Evolutionary conservation across 1,140 invertebrate genomes (phyloP).

Genomic region (Thaumetopoea pityocampa): DNA sequence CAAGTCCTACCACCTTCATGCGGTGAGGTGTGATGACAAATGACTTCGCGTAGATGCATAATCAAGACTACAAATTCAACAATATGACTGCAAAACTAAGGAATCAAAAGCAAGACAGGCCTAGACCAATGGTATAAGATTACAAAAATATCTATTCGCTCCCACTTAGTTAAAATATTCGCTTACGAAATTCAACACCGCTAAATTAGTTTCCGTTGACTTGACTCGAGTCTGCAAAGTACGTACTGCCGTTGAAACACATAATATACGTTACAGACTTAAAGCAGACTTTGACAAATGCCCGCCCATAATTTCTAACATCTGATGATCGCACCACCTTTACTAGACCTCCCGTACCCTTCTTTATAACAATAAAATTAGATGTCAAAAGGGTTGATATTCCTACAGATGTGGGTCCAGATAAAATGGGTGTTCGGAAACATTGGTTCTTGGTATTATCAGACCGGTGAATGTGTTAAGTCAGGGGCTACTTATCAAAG

Average conservation of each 20-base stretch:
- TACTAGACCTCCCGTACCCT: conserved; percentile 18
- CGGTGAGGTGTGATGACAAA: too few species aligned
- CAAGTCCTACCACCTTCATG: too few species aligned
- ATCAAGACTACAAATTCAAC: too few species aligned
- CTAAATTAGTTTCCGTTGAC: too few species aligned
- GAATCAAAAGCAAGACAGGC: too few species aligned
- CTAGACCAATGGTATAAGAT: too few species aligned
- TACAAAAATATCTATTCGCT: too few species aligned
- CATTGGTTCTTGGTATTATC: conserved; percentile 46
- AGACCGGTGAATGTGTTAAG: conserved; percentile 45
- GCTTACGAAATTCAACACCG: too few species aligned
- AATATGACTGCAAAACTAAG: too few species aligned
- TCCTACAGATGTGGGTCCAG: conserved; percentile 17
- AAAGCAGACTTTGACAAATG: conserved; percentile 50
- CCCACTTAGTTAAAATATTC: too few species aligned
- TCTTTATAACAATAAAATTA: not conserved
- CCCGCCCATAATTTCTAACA: conserved; percentile 39
- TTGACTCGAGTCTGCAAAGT: conserved; percentile 3
- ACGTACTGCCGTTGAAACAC: conserved; percentile 14
- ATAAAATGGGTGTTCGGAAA: conserved; percentile 28
- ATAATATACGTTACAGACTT: conserved; percentile 33
- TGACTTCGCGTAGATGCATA: too few species aligned
- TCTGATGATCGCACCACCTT: conserved; percentile 25
- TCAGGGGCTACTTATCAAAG: conserved; percentile 46
- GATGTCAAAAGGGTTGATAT: not conserved